Conservation (phyloP, 2,888 invertebrate genomes). For the Trissolcus brochymenae region DNA sequence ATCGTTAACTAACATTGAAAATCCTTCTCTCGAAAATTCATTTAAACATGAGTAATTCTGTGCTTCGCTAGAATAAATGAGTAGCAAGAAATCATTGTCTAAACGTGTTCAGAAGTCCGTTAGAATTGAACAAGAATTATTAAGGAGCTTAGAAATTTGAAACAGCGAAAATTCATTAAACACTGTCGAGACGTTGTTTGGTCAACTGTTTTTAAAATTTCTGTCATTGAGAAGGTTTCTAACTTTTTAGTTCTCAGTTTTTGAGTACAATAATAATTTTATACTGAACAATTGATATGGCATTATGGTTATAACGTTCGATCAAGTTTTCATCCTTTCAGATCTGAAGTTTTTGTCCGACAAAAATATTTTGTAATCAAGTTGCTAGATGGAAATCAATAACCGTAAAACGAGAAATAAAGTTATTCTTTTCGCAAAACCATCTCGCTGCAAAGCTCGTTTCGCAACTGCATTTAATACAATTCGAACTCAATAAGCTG, state of each 20-base stretch:
- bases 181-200: slow-evolving; percentile 22
- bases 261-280: too few species aligned
- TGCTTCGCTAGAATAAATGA: slow-evolving; percentile 36
- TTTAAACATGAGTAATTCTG: slow-evolving; percentile 26
- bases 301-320: too few species aligned
- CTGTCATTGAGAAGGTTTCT: too few species aligned
- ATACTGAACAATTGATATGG: too few species aligned
- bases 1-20: not conserved
- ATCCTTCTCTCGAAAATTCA: slow-evolving; percentile 6
- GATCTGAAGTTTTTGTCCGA: too few species aligned
- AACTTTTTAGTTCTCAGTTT: too few species aligned
- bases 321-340: too few species aligned
- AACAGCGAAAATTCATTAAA: slow-evolving; percentile 44
- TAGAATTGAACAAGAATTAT: slow-evolving; percentile 37
- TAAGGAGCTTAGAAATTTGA: slow-evolving; percentile 46
- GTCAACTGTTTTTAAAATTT: too few species aligned
- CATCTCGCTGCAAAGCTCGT: not conserved
- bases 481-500: slow-evolving; percentile 5
- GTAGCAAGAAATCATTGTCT: slow-evolving; percentile 46
- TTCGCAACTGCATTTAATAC: slow-evolving; percentile 6
- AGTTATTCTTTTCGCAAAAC: not conserved
- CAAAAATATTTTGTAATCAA: too few species aligned
- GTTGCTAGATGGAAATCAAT: too few species aligned
- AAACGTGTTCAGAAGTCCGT: slow-evolving; percentile 33
- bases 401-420: too few species aligned